Evolutionary conservation across 2,113 vertebrate species (phyloP).

Genomic region (Amazona vittata): DNA sequence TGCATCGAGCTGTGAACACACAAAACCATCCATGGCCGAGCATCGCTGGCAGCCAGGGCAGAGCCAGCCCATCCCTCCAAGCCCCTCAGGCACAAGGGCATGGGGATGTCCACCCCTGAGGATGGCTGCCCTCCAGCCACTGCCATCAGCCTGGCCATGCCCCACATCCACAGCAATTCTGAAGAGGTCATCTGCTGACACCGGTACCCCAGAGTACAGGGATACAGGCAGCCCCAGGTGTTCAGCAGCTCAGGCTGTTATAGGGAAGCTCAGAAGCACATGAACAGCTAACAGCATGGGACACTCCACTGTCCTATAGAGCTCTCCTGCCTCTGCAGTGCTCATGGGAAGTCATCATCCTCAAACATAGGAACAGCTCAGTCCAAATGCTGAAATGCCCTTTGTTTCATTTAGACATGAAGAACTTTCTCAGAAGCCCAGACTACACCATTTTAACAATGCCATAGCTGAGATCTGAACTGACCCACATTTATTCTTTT

Average conservation of each 20-base stretch:
- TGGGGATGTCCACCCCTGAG: rapidly evolving
- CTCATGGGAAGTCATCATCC: rapidly evolving
- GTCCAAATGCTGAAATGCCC: neutral
- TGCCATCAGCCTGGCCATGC: rapidly evolving
- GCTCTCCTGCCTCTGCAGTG: rapidly evolving
- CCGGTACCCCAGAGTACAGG: rapidly evolving
- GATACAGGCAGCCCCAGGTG: neutral
- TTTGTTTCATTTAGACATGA: neutral
- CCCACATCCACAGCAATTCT: too few relatives aligned
- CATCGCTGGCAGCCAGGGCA: rapidly evolving
- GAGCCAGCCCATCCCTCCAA: neutral
- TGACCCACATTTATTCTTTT: neutral
- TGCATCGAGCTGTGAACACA: rapidly evolving
- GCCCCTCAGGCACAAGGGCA: rapidly evolving
- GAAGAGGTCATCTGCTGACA: rapidly evolving
- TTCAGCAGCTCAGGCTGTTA: neutral
- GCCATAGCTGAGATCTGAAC: neutral
- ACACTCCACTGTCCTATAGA: neutral
- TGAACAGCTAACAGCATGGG: rapidly evolving
- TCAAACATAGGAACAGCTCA: neutral
- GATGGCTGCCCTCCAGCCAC: neutral
- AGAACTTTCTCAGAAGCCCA: neutral
- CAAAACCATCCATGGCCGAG: neutral
- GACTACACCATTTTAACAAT: neutral
- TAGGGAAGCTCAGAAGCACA: too few relatives aligned